Evolutionary conservation across 2,113 vertebrate genomes (phyloP).

Genomic region (Camelus dromedarius): DNA sequence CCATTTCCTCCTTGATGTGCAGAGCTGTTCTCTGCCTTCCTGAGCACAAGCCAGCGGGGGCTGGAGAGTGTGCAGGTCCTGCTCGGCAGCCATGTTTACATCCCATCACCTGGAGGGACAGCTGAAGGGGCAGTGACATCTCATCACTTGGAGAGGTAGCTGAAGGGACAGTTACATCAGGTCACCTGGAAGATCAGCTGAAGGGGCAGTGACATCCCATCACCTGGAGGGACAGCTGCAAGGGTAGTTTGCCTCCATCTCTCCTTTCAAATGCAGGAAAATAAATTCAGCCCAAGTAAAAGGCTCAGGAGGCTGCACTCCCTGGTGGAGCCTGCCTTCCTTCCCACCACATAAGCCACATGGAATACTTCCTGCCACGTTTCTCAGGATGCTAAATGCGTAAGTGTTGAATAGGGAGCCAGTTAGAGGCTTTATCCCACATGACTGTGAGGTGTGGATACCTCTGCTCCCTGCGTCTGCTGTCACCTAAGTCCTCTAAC

Average conservation of each 20-base stretch:
- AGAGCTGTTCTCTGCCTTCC: neutral
- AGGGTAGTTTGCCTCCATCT: too few species aligned
- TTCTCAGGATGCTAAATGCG: neutral
- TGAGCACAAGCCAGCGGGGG: neutral
- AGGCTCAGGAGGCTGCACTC: rapidly evolving
- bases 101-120: too few species aligned
- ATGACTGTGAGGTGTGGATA: neutral
- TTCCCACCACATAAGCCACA: neutral
- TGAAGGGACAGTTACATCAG: too few species aligned
- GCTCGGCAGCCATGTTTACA: neutral
- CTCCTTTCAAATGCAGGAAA: neutral
- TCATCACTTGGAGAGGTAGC: too few species aligned
- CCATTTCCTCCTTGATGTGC: neutral
- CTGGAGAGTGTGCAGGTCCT: rapidly evolving
- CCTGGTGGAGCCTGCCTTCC: neutral
- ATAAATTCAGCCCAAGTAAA: neutral
- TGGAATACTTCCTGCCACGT: neutral
- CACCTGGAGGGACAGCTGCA: too few species aligned
- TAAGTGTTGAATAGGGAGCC: neutral
- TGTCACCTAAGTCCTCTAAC: neutral
- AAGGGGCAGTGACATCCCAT: too few species aligned
- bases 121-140: too few species aligned
- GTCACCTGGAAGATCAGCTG: too few species aligned
- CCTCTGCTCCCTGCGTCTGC: neutral
- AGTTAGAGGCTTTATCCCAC: neutral